phyloP scores from a whole-genome alignment of 2,797 vertebrate species.

The Antennarius maculatus region DNA sequence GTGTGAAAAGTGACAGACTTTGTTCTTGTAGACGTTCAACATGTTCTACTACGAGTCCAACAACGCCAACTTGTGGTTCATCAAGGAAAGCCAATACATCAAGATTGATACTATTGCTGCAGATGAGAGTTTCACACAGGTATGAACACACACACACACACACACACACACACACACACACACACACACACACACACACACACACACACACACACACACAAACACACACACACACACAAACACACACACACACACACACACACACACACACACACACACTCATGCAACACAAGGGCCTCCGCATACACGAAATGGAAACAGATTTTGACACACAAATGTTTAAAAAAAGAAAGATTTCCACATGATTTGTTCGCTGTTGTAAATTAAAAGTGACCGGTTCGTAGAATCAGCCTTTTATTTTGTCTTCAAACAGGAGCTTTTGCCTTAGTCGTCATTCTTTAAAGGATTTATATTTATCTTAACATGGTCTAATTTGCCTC shows the following conservation, averaged over 20 bases:
- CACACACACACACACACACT: too few species aligned
- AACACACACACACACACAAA: slow-evolving; percentile 67
- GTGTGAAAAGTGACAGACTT: background rate
- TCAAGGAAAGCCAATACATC: slow-evolving; percentile 86
- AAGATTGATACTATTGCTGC: slow-evolving; percentile 89
- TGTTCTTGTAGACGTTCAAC: slow-evolving; percentile 83
- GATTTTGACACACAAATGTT: background rate
- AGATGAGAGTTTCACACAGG: slow-evolving; percentile 88
- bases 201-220: background rate
- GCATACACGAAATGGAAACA: background rate
- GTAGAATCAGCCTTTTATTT: background rate
- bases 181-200: background rate
- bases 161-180: background rate
- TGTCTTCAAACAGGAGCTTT: background rate
- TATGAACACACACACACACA: slow-evolving; percentile 26
- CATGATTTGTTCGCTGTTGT: background rate
- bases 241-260: background rate
- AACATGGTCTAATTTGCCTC: background rate
- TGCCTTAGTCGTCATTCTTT: background rate
- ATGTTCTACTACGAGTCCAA: slow-evolving; percentile 89
- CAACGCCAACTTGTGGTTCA: slow-evolving; percentile 85
- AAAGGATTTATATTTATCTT: background rate
- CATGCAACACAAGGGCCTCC: background rate
- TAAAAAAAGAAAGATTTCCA: background rate
- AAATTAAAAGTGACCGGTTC: background rate